A percentile compares a stretch with the other conserved stretches of the same genome.
Conservation (phyloP, 2,113 vertebrate genomes). For the Chiloscyllium plagiosum region DNA sequence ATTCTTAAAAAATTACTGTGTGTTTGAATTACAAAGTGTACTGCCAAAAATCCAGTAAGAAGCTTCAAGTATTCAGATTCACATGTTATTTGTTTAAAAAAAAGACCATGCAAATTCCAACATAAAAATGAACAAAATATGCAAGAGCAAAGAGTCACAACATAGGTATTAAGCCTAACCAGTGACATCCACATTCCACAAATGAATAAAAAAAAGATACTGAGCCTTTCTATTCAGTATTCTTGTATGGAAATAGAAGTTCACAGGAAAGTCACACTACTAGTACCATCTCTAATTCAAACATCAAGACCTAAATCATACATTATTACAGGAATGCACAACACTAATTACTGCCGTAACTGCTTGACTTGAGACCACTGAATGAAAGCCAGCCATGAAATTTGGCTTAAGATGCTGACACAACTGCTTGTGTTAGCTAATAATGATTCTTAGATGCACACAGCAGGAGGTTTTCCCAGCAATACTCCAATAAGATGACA, state of each 20-base stretch:
- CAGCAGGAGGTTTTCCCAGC: conserved; percentile 42
- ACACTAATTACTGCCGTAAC: conserved; percentile 55
- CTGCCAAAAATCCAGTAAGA: not conserved
- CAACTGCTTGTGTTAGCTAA: conserved; percentile 56
- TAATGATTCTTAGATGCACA: conserved; percentile 54
- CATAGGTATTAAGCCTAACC: not conserved
- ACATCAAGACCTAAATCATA: conserved; percentile 42
- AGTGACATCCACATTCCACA: too few species aligned
- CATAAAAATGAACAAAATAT: not conserved
- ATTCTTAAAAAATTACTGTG: not conserved
- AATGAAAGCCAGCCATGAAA: conserved; percentile 57
- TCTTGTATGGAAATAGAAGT: not conserved
- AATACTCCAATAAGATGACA: conserved; percentile 39
- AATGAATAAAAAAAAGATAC: too few species aligned
- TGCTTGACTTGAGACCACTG: conserved; percentile 52
- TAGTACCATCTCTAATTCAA: not conserved
- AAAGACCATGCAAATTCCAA: not conserved
- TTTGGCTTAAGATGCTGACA: conserved; percentile 48
- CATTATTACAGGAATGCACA: conserved; percentile 55
- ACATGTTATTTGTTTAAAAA: not conserved
- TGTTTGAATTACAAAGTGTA: not conserved
- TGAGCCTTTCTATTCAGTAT: not conserved
- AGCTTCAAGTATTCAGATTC: too few species aligned
- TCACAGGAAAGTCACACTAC: not conserved
- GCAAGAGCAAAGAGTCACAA: not conserved